Percentiles rank a stretch among this genome's conserved stretches.
These are phyloP conservation scores for Montipora sp. DNA, from an alignment of 64 coral and sea anemone genomes.

Conservation along the genomic window DNA sequence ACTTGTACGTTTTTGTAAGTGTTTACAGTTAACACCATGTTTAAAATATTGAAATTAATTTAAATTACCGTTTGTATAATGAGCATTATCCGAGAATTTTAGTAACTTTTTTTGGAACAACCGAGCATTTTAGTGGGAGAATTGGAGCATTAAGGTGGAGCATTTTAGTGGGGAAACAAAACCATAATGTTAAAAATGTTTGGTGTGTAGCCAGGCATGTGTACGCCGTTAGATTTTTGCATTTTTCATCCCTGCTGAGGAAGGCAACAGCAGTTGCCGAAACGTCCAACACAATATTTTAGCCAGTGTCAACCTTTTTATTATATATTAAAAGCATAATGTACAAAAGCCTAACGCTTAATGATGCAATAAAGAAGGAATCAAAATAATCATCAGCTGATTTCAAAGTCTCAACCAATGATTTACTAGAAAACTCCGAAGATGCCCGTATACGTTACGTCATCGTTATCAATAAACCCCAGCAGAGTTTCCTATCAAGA, in stretches of 20 bases:
- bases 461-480: conserved; percentile 43
- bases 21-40: no score
- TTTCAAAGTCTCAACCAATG: conserved; percentile 8
- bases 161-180: conserved; percentile 58
- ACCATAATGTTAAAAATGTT: no score
- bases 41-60: no score
- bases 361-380: background rate
- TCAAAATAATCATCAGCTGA: background rate
- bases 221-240: no score
- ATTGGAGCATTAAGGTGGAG: conserved; percentile 60
- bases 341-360: no score
- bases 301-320: no score
- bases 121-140: conserved; percentile 59
- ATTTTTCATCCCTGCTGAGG: no score
- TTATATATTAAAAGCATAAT: no score
- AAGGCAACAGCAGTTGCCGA: no score
- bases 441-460: conserved; percentile 29
- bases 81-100: conserved; percentile 57
- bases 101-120: conserved; percentile 41
- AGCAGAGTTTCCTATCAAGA: conserved; percentile 21
- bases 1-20: no score
- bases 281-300: no score
- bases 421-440: background rate
- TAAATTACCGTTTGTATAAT: background rate
- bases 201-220: no score